phyloP scores from a whole-genome alignment of 37 sponge, comb jelly and placozoan species.

The Crambe crambe region DNA sequence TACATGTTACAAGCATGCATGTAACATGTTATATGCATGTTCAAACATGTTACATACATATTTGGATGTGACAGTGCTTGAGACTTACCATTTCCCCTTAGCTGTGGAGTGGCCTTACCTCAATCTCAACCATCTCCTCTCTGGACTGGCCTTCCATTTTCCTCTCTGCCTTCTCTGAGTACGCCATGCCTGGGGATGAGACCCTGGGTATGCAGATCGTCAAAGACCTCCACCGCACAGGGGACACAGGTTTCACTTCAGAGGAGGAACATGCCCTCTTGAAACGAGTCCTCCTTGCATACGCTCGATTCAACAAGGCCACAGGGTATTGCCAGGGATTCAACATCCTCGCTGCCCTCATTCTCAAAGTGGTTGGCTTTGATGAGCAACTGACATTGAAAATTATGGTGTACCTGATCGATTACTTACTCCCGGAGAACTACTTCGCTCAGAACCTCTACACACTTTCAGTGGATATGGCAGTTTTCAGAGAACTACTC shows the following conservation, averaged over 20 bases:
- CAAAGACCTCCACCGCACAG: slow-evolving; percentile 82
- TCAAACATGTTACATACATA: too few relatives aligned
- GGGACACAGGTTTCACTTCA: slow-evolving; percentile 58
- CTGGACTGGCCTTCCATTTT: slow-evolving; percentile 71
- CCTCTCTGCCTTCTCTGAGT: slow-evolving; percentile 63
- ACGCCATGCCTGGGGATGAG: slow-evolving; percentile 73
- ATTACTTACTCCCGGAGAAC: slow-evolving; percentile 77
- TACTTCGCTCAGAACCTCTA: slow-evolving; percentile 87
- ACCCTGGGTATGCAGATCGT: slow-evolving; percentile 68
- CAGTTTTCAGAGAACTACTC: slow-evolving; percentile 75
- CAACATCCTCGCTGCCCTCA: slow-evolving; percentile 83
- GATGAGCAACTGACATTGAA: slow-evolving; percentile 72
- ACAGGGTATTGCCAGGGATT: slow-evolving; percentile 94
- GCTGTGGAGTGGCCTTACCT: slow-evolving; percentile 65
- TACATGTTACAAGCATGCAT: too few relatives aligned
- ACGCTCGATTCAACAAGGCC: slow-evolving; percentile 81
- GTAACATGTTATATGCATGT: too few relatives aligned
- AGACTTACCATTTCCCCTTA: slow-evolving; percentile 1
- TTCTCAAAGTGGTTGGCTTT: slow-evolving; percentile 78
- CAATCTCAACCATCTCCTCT: slow-evolving; percentile 16
- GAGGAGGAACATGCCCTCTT: slow-evolving; percentile 67
- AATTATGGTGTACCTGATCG: slow-evolving; percentile 86
- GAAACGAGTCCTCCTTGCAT: slow-evolving; percentile 82
- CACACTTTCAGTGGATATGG: slow-evolving; percentile 81
- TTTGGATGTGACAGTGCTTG: too few relatives aligned